Conservation (phyloP, 1,140 invertebrate species). For the Hycleus cichorii region DNA sequence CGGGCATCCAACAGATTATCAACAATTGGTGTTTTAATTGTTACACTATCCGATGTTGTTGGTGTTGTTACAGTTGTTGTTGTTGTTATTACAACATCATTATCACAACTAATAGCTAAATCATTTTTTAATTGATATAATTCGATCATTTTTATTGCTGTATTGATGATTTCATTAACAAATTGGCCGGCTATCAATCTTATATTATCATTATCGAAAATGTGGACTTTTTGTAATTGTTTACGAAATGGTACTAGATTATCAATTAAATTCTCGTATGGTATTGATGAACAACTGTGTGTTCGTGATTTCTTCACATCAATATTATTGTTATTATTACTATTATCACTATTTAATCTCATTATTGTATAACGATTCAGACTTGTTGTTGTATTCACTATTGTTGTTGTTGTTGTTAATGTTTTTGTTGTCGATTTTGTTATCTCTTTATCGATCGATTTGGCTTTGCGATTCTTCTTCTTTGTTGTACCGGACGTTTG, state of each 20-base stretch:
- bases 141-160: not conserved
- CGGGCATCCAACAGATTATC: conserved; percentile 34
- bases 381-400: conserved; percentile 33
- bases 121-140: conserved; percentile 1
- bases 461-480: conserved; percentile 21
- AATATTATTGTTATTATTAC: conserved; percentile 25
- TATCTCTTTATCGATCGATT: conserved; percentile 5
- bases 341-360: conserved; percentile 19
- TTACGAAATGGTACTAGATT: conserved; percentile 40
- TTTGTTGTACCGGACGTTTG: not conserved
- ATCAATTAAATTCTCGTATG: conserved; percentile 40
- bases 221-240: conserved; percentile 36
- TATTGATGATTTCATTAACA: not conserved
- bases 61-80: not conserved
- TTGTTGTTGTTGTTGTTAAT: not conserved
- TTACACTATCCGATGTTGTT: not conserved
- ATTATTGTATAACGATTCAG: conserved; percentile 37
- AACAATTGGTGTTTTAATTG: conserved; percentile 15
- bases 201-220: conserved; percentile 28
- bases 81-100: not conserved
- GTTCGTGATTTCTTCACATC: conserved; percentile 34
- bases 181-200: not conserved
- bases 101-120: conserved; percentile 1
- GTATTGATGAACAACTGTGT: conserved; percentile 38
- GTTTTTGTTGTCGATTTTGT: not conserved